Percentiles rank a stretch among this genome's conserved stretches.
Evolutionary conservation across 2,888 invertebrate genomes (phyloP).

Genomic region (Drosophila mimica): DNA sequence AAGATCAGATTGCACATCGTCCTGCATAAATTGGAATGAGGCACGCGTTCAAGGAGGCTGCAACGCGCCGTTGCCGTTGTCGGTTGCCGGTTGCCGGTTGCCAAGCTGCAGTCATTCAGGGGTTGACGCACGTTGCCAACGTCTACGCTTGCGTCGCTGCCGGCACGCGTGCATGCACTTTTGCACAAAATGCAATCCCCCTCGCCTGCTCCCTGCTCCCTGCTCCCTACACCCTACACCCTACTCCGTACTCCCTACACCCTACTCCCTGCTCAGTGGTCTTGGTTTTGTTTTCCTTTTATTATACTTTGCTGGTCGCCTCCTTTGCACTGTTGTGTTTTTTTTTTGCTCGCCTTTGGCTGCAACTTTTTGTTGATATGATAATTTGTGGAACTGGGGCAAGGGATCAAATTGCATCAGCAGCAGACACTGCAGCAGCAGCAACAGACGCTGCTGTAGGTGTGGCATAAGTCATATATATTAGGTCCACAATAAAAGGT

Average conservation of each 20-base stretch:
- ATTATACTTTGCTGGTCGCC: conserved; percentile 6
- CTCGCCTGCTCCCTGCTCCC: not conserved
- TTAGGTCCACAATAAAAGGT: not conserved
- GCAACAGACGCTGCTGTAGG: conserved; percentile 1
- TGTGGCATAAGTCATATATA: not conserved
- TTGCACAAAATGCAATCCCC: conserved; percentile 35
- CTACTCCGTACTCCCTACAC: not conserved
- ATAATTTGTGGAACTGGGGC: conserved; percentile 64
- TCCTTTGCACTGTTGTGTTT: not conserved
- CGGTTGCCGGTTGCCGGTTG: not conserved
- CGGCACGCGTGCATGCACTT: conserved; percentile 45
- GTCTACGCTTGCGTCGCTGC: conserved; percentile 12
- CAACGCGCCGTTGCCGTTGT: conserved; percentile 15
- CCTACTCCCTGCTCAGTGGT: not conserved
- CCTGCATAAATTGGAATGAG: conserved; percentile 50
- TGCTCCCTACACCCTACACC: not conserved
- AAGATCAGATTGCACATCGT: conserved; percentile 69
- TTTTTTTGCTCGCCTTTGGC: conserved; percentile 18
- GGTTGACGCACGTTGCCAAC: conserved; percentile 28
- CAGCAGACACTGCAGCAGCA: not conserved
- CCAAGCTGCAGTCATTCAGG: conserved; percentile 20
- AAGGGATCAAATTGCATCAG: conserved; percentile 59
- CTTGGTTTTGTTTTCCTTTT: not conserved
- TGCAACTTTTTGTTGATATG: conserved; percentile 49
- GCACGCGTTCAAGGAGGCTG: conserved; percentile 47